Conservation (phyloP, 2,888 invertebrate species). For the Noctua comes region DNA sequence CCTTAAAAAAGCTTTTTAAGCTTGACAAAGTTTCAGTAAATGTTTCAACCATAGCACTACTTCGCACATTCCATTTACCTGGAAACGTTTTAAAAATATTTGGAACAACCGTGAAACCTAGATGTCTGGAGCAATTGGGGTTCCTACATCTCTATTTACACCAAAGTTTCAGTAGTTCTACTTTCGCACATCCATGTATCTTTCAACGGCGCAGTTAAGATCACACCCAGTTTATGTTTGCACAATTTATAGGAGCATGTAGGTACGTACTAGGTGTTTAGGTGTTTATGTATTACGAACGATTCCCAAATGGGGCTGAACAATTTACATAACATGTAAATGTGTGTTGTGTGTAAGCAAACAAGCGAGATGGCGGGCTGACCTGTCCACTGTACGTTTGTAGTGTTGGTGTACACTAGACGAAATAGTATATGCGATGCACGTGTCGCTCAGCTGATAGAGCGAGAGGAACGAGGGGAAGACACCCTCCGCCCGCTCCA, state of each 20-base stretch:
- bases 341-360: slow-evolving; percentile 60
- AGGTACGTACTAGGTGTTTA: slow-evolving; percentile 44
- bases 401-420: slow-evolving; percentile 78
- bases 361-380: slow-evolving; percentile 54
- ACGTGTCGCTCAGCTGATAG: slow-evolving; percentile 89
- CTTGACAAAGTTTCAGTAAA: neutral
- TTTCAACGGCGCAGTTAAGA: slow-evolving; percentile 47
- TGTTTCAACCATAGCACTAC: neutral
- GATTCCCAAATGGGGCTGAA: slow-evolving; percentile 61
- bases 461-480: slow-evolving; percentile 78
- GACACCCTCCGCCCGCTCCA: slow-evolving; percentile 75
- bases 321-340: slow-evolving; percentile 64
- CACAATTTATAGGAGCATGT: slow-evolving; percentile 44
- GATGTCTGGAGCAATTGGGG: neutral
- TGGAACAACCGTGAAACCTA: slow-evolving; percentile 9
- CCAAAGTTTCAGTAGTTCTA: slow-evolving; percentile 14
- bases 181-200: slow-evolving; percentile 39
- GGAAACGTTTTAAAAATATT: slow-evolving; percentile 16
- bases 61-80: neutral
- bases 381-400: slow-evolving; percentile 53
- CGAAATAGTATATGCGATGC: slow-evolving; percentile 81
- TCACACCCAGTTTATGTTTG: slow-evolving; percentile 50
- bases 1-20: neutral
- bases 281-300: slow-evolving; percentile 61
- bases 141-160: slow-evolving; percentile 14